Evolutionary conservation across 2,888 invertebrate species (phyloP).

Genomic region (Heliconius charithonia): DNA sequence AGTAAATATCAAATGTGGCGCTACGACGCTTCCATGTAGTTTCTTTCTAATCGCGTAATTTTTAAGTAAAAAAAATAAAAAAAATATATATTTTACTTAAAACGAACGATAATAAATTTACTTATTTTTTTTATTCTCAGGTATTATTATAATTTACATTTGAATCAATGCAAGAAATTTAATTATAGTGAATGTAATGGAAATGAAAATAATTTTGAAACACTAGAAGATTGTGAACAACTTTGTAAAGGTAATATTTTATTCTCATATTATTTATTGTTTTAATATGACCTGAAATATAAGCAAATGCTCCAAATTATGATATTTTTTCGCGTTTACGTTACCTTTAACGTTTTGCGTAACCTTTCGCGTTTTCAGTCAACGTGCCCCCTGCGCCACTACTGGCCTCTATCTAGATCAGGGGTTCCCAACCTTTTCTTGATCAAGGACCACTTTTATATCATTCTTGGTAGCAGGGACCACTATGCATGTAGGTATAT

Average conservation of each 20-base stretch:
- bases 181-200: slow-evolving; percentile 61
- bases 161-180: slow-evolving; percentile 61
- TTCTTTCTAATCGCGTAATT: no score
- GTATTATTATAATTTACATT: slow-evolving; percentile 61
- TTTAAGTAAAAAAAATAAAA: no score
- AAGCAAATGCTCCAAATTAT: not conserved
- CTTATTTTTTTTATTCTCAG: slow-evolving; percentile 52
- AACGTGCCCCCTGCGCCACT: no score
- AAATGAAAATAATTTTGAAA: slow-evolving; percentile 64
- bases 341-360: no score
- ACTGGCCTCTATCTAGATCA: no score
- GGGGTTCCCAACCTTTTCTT: no score
- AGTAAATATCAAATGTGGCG: not conserved
- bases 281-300: not conserved
- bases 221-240: slow-evolving; percentile 58
- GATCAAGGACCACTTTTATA: no score
- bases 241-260: slow-evolving; percentile 64
- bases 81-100: not conserved
- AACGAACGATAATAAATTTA: not conserved
- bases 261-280: not conserved
- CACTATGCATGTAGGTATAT: no score
- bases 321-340: no score
- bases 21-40: no score
- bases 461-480: no score
- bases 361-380: no score